Percentiles rank a stretch among this genome's conserved stretches.
Conservation (phyloP, 2,888 invertebrate species). For the Cosmopolites sordidus region DNA sequence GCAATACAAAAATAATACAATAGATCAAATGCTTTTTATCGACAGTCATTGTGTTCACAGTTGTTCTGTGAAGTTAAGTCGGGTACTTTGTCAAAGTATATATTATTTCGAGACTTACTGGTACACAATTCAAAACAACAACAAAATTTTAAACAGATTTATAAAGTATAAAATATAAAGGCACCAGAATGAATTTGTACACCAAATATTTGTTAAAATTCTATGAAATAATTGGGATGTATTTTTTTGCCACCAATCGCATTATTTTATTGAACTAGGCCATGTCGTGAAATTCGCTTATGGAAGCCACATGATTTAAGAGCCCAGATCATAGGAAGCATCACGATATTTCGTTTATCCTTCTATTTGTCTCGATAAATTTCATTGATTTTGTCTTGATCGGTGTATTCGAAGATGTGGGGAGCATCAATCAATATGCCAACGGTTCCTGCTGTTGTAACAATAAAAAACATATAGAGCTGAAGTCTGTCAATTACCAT, state of each 20-base stretch:
- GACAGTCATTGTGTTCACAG: too few relatives aligned
- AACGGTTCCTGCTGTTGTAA: constrained; percentile 91
- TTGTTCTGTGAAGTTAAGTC: too few relatives aligned
- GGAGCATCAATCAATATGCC: constrained; percentile 97
- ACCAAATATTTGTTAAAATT: not conserved
- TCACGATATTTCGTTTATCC: constrained; percentile 10
- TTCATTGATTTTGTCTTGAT: constrained; percentile 93
- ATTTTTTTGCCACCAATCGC: constrained; percentile 29
- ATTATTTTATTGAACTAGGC: constrained; percentile 37
- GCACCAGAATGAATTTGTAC: too few relatives aligned
- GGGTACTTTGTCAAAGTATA: too few relatives aligned
- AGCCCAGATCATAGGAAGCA: constrained; percentile 40
- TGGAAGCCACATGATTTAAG: constrained; percentile 49
- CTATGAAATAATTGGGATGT: not conserved
- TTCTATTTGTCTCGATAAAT: constrained; percentile 86
- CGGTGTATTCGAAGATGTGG: constrained; percentile 95
- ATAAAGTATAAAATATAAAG: too few relatives aligned
- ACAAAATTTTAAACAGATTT: too few relatives aligned
- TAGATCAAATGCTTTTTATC: too few relatives aligned
- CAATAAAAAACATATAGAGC: constrained; percentile 92
- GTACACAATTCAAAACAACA: too few relatives aligned
- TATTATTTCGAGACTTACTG: too few relatives aligned
- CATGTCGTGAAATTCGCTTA: constrained; percentile 39
- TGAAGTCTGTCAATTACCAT: constrained; percentile 97
- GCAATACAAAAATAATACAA: too few relatives aligned